phyloP scores from a whole-genome alignment of 2,113 vertebrate genomes.

The Poecilia latipinna region DNA sequence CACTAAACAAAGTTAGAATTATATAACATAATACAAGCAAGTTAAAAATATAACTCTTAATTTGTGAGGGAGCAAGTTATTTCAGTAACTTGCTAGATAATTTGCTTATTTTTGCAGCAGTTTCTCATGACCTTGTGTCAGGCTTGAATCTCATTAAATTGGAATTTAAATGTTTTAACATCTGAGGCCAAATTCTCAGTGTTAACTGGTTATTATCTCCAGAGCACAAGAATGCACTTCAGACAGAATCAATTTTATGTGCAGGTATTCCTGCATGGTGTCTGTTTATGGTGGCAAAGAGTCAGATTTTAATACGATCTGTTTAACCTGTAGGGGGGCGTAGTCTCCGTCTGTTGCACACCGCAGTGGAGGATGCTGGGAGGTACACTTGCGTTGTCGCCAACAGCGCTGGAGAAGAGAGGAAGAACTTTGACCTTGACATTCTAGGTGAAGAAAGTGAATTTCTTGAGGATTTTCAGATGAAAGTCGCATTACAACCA shows the following conservation, averaged over 20 bases:
- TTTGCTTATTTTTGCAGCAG: no score
- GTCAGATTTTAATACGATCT: neutral
- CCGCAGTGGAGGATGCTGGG: conserved; percentile 82
- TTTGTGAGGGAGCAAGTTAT: neutral
- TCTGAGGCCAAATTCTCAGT: conserved; percentile 16
- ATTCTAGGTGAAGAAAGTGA: conserved; percentile 80
- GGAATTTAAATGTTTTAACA: conserved; percentile 30
- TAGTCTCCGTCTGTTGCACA: conserved; percentile 84
- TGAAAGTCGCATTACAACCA: neutral
- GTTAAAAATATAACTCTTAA: no score
- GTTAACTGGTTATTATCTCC: conserved; percentile 13
- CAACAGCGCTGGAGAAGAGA: conserved; percentile 88
- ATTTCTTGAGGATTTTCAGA: neutral
- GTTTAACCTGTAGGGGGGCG: conserved; percentile 82
- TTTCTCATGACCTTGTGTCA: no score
- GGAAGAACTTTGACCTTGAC: conserved; percentile 87
- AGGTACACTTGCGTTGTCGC: conserved; percentile 89
- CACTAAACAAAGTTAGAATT: no score
- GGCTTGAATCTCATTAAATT: conserved; percentile 1
- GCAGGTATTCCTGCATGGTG: neutral
- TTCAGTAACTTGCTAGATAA: neutral
- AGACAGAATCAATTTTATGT: neutral
- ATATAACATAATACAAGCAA: no score
- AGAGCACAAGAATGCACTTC: neutral
- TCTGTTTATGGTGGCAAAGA: conserved; percentile 2